A percentile compares a stretch with the other conserved stretches of the same genome.
Evolutionary conservation across 2,888 invertebrate genomes (phyloP).

Genomic region (Cataglyphis rosenhaueri): DNA sequence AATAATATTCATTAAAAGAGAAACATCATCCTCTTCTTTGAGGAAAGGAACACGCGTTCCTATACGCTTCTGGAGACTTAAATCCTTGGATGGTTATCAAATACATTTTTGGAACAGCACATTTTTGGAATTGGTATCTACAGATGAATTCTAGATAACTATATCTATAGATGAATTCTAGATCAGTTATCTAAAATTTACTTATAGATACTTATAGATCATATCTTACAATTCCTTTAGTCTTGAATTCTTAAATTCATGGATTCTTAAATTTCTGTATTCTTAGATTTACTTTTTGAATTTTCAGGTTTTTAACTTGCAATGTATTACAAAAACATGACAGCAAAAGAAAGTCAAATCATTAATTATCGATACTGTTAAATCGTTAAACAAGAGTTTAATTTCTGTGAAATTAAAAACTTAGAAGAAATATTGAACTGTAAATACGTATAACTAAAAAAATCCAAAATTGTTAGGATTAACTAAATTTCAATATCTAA

Average conservation of each 20-base stretch:
- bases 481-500: not conserved
- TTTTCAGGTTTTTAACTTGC: not conserved
- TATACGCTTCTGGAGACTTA: constrained; percentile 2
- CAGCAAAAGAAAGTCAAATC: no score
- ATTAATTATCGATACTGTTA: no score
- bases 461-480: not conserved
- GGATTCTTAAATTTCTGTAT: not conserved
- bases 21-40: not conserved
- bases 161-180: not conserved
- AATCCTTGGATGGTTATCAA: constrained; percentile 8
- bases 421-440: not conserved
- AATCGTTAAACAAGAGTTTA: no score
- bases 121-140: not conserved
- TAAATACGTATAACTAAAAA: not conserved
- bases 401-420: not conserved
- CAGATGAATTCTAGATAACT: not conserved
- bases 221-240: not conserved
- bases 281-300: not conserved
- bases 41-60: not conserved
- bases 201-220: not conserved
- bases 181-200: not conserved
- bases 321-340: no score
- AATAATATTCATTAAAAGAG: constrained; percentile 27
- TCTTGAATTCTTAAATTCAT: not conserved
- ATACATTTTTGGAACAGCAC: not conserved